These are phyloP conservation scores for Tetraneura akinire DNA, from an alignment of 1,140 invertebrate species.

Conservation along the genomic window DNA sequence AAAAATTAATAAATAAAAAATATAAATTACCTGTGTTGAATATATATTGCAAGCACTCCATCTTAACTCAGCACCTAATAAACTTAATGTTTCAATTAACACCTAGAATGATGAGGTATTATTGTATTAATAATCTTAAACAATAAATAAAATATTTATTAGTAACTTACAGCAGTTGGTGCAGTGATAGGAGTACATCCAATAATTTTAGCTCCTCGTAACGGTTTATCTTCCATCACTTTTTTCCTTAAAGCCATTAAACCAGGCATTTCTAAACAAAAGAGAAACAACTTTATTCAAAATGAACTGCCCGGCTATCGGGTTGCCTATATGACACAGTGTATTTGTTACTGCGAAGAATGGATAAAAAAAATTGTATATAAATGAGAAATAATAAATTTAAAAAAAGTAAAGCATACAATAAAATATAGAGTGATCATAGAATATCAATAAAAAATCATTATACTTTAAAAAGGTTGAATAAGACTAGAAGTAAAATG, in stretches of 20 bases:
- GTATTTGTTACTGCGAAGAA: no score
- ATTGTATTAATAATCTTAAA: background rate
- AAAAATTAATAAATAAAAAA: slow-evolving; percentile 40
- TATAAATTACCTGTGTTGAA: slow-evolving; percentile 77
- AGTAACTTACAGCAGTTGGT: slow-evolving; percentile 77
- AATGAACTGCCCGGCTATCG: background rate
- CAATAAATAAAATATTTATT: slow-evolving; percentile 56
- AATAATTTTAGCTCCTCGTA: slow-evolving; percentile 94
- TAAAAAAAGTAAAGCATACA: no score
- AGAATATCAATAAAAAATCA: no score
- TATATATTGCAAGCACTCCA: slow-evolving; percentile 99
- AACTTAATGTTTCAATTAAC: slow-evolving; percentile 86
- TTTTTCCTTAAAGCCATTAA: slow-evolving; percentile 91
- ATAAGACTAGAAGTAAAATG: no score
- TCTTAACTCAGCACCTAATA: slow-evolving; percentile 85
- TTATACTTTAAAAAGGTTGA: no score
- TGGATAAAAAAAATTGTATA: no score
- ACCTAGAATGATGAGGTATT: slow-evolving; percentile 3
- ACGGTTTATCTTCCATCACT: slow-evolving; percentile 88
- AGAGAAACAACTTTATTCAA: background rate
- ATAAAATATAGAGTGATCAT: no score
- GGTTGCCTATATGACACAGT: slow-evolving; percentile 14
- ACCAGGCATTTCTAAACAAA: slow-evolving; percentile 85
- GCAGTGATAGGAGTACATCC: slow-evolving; percentile 98
- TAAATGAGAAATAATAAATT: no score